Evolutionary conservation across 2,888 invertebrate genomes (phyloP), one percentile per base, ranked within the genome.

Genomic region (Cataglyphis albicans): DNA sequence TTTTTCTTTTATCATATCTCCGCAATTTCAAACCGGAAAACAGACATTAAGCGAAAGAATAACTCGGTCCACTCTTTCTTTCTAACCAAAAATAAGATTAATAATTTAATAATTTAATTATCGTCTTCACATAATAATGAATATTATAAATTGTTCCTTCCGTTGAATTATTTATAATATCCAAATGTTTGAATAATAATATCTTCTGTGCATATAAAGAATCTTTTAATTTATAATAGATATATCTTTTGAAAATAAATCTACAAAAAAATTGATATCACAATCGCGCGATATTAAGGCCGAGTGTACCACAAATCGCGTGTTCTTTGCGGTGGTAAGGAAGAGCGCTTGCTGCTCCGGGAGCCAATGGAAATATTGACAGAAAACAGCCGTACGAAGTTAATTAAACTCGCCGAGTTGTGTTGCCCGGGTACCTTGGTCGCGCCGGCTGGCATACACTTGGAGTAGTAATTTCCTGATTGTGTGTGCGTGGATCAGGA

Each of bases 381-480:
- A 92, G 91, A 93, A 93, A 93, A 93, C 93, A 93, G 90, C 88
- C 89, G 90, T 88, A 87, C 90, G 88, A 92, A 94, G 94, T 94
- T 94, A 94, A 94, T 94, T 93, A 94, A 94, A 94, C 92, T 92
- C 90, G 91, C 86, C 90, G 91, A 91, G 91, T 90, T 90, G 84
- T 90, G 91, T 91, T 91, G 89, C 91, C 88, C 89, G 89, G 90
- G 55, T 84, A 86, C 86, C 87, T 87, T 82, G 75, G 81, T 82
- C 63, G 63, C 67, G 67, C 74, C 84, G 65, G 38, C 75, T 70
- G 75, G 86, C 88, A 89, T 89, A 88, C 89, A 88, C 91, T 92
- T 91, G 90, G 91, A 93, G 92, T 93, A 93, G 93, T 93, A 93
- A 93, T 93, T 93, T 93, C 93, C 92, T 92, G 93, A 93, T 93